These are phyloP conservation scores for Protobothrops mucrosquamatus DNA, from an alignment of 2,113 vertebrate genomes.

Conservation along the genomic window DNA sequence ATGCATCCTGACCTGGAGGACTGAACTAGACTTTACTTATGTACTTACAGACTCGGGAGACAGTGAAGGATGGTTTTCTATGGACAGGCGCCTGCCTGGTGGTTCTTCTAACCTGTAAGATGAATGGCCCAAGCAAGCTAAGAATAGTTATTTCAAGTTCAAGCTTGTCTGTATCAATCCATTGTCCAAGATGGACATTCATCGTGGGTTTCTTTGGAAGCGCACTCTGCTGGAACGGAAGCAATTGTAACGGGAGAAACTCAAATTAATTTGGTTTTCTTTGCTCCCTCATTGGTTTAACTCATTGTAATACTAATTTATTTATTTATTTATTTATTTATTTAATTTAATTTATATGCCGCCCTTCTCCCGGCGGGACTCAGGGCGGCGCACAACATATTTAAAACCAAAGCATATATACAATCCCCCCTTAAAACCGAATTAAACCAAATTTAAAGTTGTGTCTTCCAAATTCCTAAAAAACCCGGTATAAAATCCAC, in stretches of 20 bases:
- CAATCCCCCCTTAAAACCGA: too few relatives aligned
- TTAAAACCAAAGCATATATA: too few relatives aligned
- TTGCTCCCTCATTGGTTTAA: background rate
- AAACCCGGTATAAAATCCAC: too few relatives aligned
- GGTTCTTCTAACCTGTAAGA: conserved; percentile 32
- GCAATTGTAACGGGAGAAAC: background rate
- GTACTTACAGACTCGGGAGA: conserved; percentile 47
- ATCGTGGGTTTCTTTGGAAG: background rate
- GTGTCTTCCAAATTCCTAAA: too few relatives aligned
- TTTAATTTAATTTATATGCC: too few relatives aligned
- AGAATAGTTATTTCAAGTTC: background rate
- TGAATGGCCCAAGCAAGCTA: background rate
- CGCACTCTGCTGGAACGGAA: background rate
- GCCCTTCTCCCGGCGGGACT: too few relatives aligned
- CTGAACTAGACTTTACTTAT: conserved; percentile 42
- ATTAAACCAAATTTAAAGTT: too few relatives aligned
- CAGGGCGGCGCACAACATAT: too few relatives aligned
- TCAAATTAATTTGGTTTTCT: background rate
- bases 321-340: too few relatives aligned
- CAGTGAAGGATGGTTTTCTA: conserved; percentile 53
- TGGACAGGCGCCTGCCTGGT: conserved; percentile 8
- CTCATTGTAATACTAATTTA: background rate
- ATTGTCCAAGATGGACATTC: background rate
- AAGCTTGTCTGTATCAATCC: background rate
- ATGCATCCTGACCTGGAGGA: conserved; percentile 52